Percentiles rank a stretch among this genome's conserved stretches.
These are phyloP conservation scores for Amphipoea lucens DNA, from an alignment of 2,888 invertebrate species.

Conservation along the genomic window DNA sequence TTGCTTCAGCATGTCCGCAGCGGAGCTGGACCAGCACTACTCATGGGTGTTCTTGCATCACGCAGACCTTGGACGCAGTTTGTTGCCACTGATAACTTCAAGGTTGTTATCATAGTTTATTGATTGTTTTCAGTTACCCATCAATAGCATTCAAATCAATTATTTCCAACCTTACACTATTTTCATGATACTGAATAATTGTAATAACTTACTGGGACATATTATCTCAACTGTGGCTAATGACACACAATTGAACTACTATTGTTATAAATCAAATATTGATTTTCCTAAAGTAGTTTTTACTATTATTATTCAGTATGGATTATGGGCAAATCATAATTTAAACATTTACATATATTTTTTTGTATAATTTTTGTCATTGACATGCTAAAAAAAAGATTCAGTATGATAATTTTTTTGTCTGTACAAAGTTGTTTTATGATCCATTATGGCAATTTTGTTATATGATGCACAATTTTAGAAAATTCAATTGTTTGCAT, in stretches of 20 bases:
- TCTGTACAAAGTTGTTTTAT: neutral
- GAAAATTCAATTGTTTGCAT: neutral
- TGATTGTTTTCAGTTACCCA: constrained; percentile 4
- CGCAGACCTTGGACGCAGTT: constrained; percentile 94
- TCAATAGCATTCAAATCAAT: neutral
- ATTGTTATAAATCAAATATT: too few relatives aligned
- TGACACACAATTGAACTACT: too few relatives aligned
- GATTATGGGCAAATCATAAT: too few relatives aligned
- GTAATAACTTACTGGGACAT: neutral
- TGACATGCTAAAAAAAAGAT: too few relatives aligned
- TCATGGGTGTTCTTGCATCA: constrained; percentile 84
- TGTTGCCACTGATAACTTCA: constrained; percentile 92
- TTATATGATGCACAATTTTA: neutral
- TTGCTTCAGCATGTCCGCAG: constrained; percentile 85
- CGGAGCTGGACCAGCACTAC: constrained; percentile 84
- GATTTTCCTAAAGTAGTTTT: too few relatives aligned
- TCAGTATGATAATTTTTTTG: too few relatives aligned
- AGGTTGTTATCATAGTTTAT: constrained; percentile 75
- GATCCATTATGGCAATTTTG: neutral
- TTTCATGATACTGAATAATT: neutral
- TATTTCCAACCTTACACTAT: neutral
- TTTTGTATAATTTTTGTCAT: too few relatives aligned
- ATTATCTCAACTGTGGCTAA: too few relatives aligned
- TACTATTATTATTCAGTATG: too few relatives aligned
- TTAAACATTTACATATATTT: too few relatives aligned